A percentile compares a stretch with the other conserved stretches of the same genome.
Conservation (phyloP, 92 coral and sea anemone genomes). For the Scolanthus callimorphus region DNA sequence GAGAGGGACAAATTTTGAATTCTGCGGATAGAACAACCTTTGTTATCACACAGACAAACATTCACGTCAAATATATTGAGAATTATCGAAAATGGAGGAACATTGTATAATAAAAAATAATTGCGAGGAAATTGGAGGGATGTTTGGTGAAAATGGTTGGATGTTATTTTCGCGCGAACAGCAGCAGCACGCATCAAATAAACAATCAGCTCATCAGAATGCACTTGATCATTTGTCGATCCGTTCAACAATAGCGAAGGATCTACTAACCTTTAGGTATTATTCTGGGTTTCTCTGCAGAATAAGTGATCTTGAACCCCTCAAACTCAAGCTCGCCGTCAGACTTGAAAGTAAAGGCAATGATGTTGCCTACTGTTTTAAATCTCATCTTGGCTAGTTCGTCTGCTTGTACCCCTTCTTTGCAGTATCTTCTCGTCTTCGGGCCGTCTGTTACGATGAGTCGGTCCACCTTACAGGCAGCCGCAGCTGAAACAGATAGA, state of each 20-base stretch:
- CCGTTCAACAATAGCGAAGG: too few relatives aligned
- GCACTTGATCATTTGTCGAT: too few relatives aligned
- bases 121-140: too few relatives aligned
- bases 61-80: too few relatives aligned
- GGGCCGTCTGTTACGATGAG: constrained; percentile 30
- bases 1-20: constrained; percentile 63
- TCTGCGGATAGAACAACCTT: too few relatives aligned
- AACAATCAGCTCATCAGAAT: too few relatives aligned
- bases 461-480: constrained; percentile 15
- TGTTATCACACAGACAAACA: too few relatives aligned
- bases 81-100: too few relatives aligned
- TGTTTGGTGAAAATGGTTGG: too few relatives aligned
- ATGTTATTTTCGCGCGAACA: too few relatives aligned
- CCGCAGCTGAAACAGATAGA: constrained; percentile 9
- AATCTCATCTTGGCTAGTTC: not conserved
- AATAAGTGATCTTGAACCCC: constrained; percentile 41
- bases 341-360: constrained; percentile 17
- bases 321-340: constrained; percentile 17
- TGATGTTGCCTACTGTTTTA: constrained; percentile 24
- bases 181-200: too few relatives aligned
- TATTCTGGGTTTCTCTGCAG: not conserved
- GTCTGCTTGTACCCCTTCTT: constrained; percentile 15
- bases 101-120: too few relatives aligned
- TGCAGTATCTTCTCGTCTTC: constrained; percentile 22
- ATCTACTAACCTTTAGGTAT: not conserved